Conservation (phyloP, 2,888 invertebrate species). For the Bugula neritina region DNA sequence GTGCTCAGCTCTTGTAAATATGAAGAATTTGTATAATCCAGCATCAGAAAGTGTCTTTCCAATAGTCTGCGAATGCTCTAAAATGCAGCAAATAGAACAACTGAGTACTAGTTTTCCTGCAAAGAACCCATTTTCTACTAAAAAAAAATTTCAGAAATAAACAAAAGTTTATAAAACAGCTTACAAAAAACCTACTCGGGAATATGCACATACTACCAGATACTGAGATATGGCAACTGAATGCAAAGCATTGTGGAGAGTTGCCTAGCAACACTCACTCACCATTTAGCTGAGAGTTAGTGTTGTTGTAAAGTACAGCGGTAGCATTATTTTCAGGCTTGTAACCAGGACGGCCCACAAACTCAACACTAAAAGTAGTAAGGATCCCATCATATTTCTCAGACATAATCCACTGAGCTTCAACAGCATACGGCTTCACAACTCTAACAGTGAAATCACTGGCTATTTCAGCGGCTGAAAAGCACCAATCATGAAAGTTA, state of each 20-base stretch:
- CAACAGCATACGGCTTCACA: constrained; percentile 1
- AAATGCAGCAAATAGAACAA: too few relatives aligned
- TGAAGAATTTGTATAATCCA: background rate
- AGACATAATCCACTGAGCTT: constrained; percentile 26
- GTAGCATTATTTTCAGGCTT: background rate
- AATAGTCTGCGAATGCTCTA: background rate
- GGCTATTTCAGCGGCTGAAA: constrained; percentile 23
- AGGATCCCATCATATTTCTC: constrained; percentile 18
- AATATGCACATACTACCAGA: too few relatives aligned
- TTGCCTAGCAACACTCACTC: too few relatives aligned
- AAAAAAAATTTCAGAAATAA: too few relatives aligned
- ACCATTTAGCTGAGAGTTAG: too few relatives aligned
- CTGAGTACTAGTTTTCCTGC: too few relatives aligned
- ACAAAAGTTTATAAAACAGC: too few relatives aligned
- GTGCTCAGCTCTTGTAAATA: background rate
- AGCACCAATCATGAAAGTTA: too few relatives aligned
- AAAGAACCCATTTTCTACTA: too few relatives aligned
- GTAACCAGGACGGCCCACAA: background rate
- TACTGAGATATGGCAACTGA: too few relatives aligned
- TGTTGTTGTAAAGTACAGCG: background rate
- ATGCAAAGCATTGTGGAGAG: too few relatives aligned
- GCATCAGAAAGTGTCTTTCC: background rate
- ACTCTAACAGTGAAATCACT: background rate
- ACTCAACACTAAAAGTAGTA: background rate
- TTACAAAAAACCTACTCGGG: too few relatives aligned